A percentile compares a stretch with the other conserved stretches of the same genome.
Evolutionary conservation across 2,888 invertebrate genomes (phyloP).

Genomic region (Perdita meconis): DNA sequence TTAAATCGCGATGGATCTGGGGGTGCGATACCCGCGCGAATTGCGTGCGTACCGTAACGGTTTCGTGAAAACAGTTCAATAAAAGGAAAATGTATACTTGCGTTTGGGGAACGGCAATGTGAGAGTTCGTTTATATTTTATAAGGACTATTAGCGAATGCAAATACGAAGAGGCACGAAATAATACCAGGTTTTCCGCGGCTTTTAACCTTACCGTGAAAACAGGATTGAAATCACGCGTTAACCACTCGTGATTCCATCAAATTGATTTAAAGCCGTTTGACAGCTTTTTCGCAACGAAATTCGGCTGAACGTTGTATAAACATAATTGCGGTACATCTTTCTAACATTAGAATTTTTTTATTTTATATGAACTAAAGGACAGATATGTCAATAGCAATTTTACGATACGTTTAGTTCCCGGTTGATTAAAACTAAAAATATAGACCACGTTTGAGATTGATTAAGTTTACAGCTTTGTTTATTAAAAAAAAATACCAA

Average conservation of each 20-base stretch:
- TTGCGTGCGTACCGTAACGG: conserved; percentile 5
- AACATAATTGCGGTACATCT: too few relatives aligned
- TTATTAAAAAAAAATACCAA: too few relatives aligned
- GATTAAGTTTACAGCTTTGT: too few relatives aligned
- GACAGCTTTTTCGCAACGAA: too few relatives aligned
- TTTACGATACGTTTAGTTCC: too few relatives aligned
- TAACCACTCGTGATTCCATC: too few relatives aligned
- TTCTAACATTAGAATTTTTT: too few relatives aligned
- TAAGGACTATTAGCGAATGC: background rate
- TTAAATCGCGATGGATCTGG: conserved; percentile 37
- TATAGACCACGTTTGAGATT: too few relatives aligned
- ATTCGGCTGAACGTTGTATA: background rate
- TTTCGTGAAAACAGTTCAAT: conserved; percentile 31
- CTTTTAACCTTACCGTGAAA: background rate
- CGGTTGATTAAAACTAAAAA: background rate
- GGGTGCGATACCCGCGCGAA: conserved; percentile 2
- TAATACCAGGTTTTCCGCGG: background rate
- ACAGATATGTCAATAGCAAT: too few relatives aligned
- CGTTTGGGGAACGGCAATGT: background rate
- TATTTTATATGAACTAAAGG: too few relatives aligned
- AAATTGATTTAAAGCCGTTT: too few relatives aligned
- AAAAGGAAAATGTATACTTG: conserved; percentile 16
- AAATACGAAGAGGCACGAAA: background rate
- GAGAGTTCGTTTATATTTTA: background rate
- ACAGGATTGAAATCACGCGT: too few relatives aligned